These are phyloP conservation scores for Dendroctonus valens DNA, from an alignment of 1,140 invertebrate species.

Conservation along the genomic window DNA sequence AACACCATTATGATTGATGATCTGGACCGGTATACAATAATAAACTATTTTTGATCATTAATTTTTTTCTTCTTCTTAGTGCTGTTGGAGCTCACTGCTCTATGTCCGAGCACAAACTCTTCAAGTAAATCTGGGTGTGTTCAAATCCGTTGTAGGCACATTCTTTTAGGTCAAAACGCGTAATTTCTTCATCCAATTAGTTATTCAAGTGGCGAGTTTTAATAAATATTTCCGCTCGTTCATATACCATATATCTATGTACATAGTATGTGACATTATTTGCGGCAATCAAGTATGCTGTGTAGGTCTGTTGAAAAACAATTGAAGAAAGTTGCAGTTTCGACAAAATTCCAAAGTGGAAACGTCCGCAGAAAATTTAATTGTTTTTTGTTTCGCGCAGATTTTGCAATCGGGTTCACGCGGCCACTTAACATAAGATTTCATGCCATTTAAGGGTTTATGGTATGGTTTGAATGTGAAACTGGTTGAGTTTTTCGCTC, in stretches of 20 bases:
- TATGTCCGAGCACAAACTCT: neutral
- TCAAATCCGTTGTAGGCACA: no score
- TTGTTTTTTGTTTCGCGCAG: constrained; percentile 6
- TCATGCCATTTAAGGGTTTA: no score
- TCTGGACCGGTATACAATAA: constrained; percentile 7
- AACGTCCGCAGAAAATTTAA: constrained; percentile 28
- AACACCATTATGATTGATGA: constrained; percentile 22
- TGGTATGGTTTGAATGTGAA: no score
- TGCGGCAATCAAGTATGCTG: constrained; percentile 21
- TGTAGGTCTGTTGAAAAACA: constrained; percentile 26
- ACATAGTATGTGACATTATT: constrained; percentile 30
- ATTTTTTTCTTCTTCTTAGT: constrained; percentile 6
- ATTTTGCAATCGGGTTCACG: neutral
- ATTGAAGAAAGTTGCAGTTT: constrained; percentile 32
- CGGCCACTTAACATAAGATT: neutral
- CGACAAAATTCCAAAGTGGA: constrained; percentile 26
- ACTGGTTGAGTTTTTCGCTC: no score
- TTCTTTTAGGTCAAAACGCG: no score
- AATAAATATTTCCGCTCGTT: constrained; percentile 23
- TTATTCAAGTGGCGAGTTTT: constrained; percentile 18
- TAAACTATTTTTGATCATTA: constrained; percentile 27
- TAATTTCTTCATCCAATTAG: constrained; percentile 1
- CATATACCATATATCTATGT: constrained; percentile 11
- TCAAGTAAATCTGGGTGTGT: neutral
- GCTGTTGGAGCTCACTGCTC: neutral